These are phyloP conservation scores for Petrocephalus schoutedeni DNA, from an alignment of 2,797 vertebrate genomes.

Conservation along the genomic window DNA sequence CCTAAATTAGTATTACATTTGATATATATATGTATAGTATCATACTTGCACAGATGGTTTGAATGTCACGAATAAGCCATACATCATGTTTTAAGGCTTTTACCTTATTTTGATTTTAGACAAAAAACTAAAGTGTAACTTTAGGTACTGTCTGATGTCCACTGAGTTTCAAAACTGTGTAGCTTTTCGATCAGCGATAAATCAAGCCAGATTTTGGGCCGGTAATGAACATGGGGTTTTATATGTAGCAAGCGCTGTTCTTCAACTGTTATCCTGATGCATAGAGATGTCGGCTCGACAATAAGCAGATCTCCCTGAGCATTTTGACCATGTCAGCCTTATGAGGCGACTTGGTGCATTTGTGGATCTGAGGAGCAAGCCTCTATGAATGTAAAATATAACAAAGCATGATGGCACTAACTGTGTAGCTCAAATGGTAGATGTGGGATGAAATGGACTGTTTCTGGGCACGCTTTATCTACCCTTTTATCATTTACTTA, in stretches of 20 bases:
- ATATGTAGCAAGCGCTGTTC: background rate
- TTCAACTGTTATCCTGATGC: background rate
- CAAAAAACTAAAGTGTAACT: background rate
- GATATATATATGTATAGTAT: background rate
- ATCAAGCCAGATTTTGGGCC: background rate
- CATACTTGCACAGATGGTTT: conserved; percentile 10
- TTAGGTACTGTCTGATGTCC: background rate
- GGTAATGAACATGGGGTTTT: background rate
- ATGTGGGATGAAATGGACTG: background rate
- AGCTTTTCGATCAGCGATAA: background rate
- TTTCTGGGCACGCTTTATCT: background rate
- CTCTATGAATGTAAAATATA: background rate
- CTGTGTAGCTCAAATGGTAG: conserved; percentile 7
- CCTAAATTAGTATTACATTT: background rate
- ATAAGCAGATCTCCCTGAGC: background rate
- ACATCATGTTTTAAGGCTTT: background rate
- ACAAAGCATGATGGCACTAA: background rate
- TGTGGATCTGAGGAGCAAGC: background rate
- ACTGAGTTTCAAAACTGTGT: background rate
- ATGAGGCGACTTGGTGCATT: background rate
- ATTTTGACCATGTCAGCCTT: background rate
- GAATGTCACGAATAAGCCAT: background rate
- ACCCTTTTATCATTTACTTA: background rate
- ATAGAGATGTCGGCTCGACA: background rate
- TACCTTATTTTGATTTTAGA: background rate